Conservation (phyloP, 2,888 invertebrate genomes). For the Pyrgus malvae region DNA sequence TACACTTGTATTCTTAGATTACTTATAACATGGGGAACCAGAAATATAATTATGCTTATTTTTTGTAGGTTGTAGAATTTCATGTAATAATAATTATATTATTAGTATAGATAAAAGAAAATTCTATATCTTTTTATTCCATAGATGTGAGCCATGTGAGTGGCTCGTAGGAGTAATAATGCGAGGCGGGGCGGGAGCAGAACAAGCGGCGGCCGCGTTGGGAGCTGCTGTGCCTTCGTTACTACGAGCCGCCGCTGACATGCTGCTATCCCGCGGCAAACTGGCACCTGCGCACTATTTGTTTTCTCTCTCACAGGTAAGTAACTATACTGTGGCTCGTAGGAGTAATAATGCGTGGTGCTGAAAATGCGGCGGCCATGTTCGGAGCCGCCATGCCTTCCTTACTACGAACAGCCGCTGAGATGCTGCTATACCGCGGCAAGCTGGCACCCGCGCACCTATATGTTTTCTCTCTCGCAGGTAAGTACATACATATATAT, state of each 20-base stretch:
- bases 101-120: too few relatives aligned
- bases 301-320: conserved; percentile 91
- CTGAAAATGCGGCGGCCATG: conserved; percentile 67
- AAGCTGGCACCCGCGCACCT: conserved; percentile 89
- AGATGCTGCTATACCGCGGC: conserved; percentile 88
- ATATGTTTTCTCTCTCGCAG: conserved; percentile 90
- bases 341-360: conserved; percentile 64
- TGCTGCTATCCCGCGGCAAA: conserved; percentile 87
- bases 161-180: conserved; percentile 70
- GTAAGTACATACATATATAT: too few relatives aligned
- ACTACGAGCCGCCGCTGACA: conserved; percentile 91
- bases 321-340: conserved; percentile 63
- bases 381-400: conserved; percentile 79
- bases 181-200: conserved; percentile 68
- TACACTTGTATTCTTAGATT: too few relatives aligned
- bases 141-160: conserved; percentile 66
- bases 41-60: too few relatives aligned
- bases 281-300: conserved; percentile 89
- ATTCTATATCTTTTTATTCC: too few relatives aligned
- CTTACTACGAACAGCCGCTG: conserved; percentile 90
- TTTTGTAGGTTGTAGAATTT: too few relatives aligned
- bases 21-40: too few relatives aligned
- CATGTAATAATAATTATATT: too few relatives aligned
- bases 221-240: conserved; percentile 81
- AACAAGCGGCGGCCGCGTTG: conserved; percentile 65